Percentiles rank a stretch among this genome's conserved stretches.
phyloP scores from a whole-genome alignment of 2,888 invertebrate genomes.

The Lottia gigantea region DNA sequence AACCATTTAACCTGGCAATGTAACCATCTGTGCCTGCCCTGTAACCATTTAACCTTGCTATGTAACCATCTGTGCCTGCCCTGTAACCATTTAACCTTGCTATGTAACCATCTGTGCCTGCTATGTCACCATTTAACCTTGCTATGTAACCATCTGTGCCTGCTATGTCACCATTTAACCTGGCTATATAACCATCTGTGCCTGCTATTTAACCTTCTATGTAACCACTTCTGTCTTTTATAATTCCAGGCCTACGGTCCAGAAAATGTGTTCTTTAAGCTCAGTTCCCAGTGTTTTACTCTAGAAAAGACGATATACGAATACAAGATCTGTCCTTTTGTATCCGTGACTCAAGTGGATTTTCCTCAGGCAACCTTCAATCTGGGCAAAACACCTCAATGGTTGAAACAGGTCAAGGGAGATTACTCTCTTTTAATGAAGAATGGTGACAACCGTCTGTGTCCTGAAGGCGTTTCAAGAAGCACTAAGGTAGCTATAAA shows the following conservation, averaged over 20 bases:
- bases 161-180: too few relatives aligned
- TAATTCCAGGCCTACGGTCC: constrained; percentile 56
- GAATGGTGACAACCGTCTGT: constrained; percentile 47
- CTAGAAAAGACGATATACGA: constrained; percentile 43
- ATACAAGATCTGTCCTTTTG: constrained; percentile 61
- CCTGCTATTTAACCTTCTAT: too few relatives aligned
- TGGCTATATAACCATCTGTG: too few relatives aligned
- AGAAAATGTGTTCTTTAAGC: constrained; percentile 54
- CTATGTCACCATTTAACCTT: constrained; percentile 4
- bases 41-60: too few relatives aligned
- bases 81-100: not conserved
- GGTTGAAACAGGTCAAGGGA: constrained; percentile 39
- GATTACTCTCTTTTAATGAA: constrained; percentile 52
- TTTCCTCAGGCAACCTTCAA: constrained; percentile 30
- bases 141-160: too few relatives aligned
- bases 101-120: not conserved
- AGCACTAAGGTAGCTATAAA: constrained; percentile 46
- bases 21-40: too few relatives aligned
- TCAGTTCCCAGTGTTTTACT: constrained; percentile 50
- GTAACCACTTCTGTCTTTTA: constrained; percentile 10
- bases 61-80: not conserved
- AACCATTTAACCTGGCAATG: too few relatives aligned
- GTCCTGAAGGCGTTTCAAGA: constrained; percentile 46
- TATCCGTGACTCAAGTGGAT: constrained; percentile 47
- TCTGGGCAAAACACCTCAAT: constrained; percentile 43